Base-by-base conservation (phyloP, 2,888 invertebrate species). In the Hydrotaea cyrtoneurina region DNA sequence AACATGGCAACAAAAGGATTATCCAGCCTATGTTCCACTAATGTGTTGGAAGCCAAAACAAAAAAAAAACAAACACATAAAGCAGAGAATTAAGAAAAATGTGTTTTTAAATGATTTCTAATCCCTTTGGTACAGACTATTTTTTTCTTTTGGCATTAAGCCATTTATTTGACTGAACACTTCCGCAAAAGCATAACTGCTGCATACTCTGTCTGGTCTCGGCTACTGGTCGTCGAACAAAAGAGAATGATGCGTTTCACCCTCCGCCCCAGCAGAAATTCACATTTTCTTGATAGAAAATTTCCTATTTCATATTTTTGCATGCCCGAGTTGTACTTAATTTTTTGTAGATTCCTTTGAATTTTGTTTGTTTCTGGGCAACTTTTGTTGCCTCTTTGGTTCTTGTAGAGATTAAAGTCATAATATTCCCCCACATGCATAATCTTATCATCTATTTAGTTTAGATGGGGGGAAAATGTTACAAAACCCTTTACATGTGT, bases 131-230 rank as follows among this genome's bases (percentile, higher is more conserved):
- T 1, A 13, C 1, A 15, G n/a, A 50, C 13, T n/a, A n/a, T 13
- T 15, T 43, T n/a, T n/a, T n/a, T n/a, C n/a, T n/a, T n/a, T 50
- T 83, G 74, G 80, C 80, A 78, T 75, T 55, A 78, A 78, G 83
- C 80, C 80, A 83, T 78, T n/a, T 43, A 78, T 55, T 36, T 62
- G 62, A 62, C 31, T 62, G 62, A 62, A 31, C 7, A n/a, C 23
- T 62, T 62, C 4, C 31, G 17, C 19, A 31, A 59, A 62, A 62
- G 31, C 19, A 66, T 43, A 39, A 39, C 19, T 66, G 66, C 39
- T 66, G 66, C 36, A 43, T 66, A 66, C 36, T 39, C 39, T 21
- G 11, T 31, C n/a, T 31, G 5, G 39, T 2, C 31, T 31, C 5
- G 15, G n/a, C n/a, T n/a, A n/a, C 17, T 19, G 3, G 13, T 13